Conservation (phyloP, 2,888 invertebrate genomes). For the Endotricha flammealis region DNA sequence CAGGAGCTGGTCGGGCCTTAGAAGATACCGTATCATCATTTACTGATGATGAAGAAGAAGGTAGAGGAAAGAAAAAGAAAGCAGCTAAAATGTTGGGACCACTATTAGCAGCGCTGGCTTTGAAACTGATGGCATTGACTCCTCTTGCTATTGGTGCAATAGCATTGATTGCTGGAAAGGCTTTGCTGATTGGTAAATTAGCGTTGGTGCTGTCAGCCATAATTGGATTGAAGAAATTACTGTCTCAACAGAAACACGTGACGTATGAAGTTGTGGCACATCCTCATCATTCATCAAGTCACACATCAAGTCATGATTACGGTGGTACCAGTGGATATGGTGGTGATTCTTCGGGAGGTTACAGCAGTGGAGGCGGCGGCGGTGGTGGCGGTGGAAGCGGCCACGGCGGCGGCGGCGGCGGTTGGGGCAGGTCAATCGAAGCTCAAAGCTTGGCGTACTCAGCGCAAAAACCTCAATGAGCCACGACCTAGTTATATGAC, state of each 20-base stretch:
- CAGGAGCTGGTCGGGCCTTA: slow-evolving; percentile 87
- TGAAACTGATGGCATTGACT: slow-evolving; percentile 88
- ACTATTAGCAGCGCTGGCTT: slow-evolving; percentile 83
- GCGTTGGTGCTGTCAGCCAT: slow-evolving; percentile 90
- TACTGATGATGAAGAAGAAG: slow-evolving; percentile 82
- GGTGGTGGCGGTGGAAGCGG: slow-evolving; percentile 73
- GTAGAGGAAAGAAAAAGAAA: slow-evolving; percentile 90
- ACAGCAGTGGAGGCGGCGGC: slow-evolving; percentile 72
- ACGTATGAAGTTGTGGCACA: slow-evolving; percentile 93
- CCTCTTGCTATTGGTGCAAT: slow-evolving; percentile 89
- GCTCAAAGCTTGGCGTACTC: slow-evolving; percentile 89
- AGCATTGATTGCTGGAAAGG: slow-evolving; percentile 91
- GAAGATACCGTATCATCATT: slow-evolving; percentile 84
- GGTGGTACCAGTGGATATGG: slow-evolving; percentile 81
- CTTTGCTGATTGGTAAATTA: slow-evolving; percentile 89
- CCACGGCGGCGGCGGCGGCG: slow-evolving; percentile 77
- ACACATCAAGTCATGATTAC: slow-evolving; percentile 82
- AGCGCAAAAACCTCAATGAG: slow-evolving; percentile 82
- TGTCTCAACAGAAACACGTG: slow-evolving; percentile 90
- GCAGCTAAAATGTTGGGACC: slow-evolving; percentile 88
- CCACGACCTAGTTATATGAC: slow-evolving; percentile 50
- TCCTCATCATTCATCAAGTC: slow-evolving; percentile 85
- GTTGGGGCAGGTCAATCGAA: slow-evolving; percentile 88
- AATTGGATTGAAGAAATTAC: slow-evolving; percentile 89
- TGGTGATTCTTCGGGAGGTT: slow-evolving; percentile 79